Base-by-base conservation (phyloP, 2,113 vertebrate species). In the Martes martes region DNA sequence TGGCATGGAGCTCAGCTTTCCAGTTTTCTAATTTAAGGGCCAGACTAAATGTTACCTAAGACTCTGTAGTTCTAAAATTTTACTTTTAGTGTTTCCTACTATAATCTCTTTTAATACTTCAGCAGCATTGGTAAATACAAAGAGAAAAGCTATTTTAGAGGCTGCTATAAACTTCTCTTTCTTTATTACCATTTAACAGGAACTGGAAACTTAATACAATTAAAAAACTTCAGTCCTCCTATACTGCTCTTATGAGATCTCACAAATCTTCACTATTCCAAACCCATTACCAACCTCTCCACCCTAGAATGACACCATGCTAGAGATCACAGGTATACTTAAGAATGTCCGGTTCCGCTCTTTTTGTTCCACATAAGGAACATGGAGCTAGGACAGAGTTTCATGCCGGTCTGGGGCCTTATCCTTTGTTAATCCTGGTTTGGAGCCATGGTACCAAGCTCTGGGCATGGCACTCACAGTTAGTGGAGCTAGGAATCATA, bases 111-210 rank as follows among this genome's bases (percentile, higher is more conserved):
- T 65, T 28, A 63, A 81, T 69, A 28, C 85, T 39, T 94, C 47
- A 57, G 26, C 23, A 91, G 39, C 36, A 80, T 0, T 82, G 71
- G 57, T 42, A 81, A 82, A 50, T 85, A 78, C 31, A 85, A 79
- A 95, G 1, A 95, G 23, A 87, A 88, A 86, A 31, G 63, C 31
- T 92, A 73, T 81, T 97, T 91, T 83, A 79, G 31, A 93, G 47
- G 47, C 52, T 55, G 67, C 4, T n/a, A 9, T 1, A 52, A 95
- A 82, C 47, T 59, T 87, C 65, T 78, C 86, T 65, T 36, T 94
- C 47, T 57, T 92, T 59, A 81, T 47, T 74, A 57, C 10, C 45
- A 39, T 57, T 93, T 76, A 57, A 59, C 7, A 26, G 39, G 55
- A 88, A 45, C 71, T 81, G 24, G 45, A 95, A 94, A 93, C 11